Base-by-base conservation (phyloP, 23 tunicate species). In the Ascidia mentula region DNA sequence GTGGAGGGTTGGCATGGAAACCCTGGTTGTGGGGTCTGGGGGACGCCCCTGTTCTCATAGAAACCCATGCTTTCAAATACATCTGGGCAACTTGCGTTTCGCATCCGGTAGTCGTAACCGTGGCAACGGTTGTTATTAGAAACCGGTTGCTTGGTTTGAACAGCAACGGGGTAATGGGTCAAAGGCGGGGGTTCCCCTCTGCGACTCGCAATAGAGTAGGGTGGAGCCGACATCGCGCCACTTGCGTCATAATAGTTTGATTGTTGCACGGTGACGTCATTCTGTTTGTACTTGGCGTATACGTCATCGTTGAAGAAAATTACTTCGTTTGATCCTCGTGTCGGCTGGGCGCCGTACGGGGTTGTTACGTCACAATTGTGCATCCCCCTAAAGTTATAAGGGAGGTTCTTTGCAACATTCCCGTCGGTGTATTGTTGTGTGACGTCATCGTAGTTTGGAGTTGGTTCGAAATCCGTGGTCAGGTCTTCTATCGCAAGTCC, bases 291-390 rank as follows among this genome's bases (percentile, higher is more conserved):
- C 39, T 28, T 31, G 7, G 81, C 81, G 70, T 77, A 77, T 46
- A 77, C 81, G 69, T 77, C 70, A 77, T 77, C 81, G 73, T 77
- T 77, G 39, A 77, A 77, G 32, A 77, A 77, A 22, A 77, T 36
- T 4, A 22, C 38, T 9, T 70, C 65, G 65, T 53, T 53, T 28
- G 13, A 53, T 20, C 24, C 65, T 9, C 65, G 65, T 20, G 22
- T 26, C 22, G 24, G 24, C 65, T 28, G 65, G 12, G 65, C 12
- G 13, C 24, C 24, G 65, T 53, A 53, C 22, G 65, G 65, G 28
- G 65, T 53, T 53, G 65, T 53, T 6, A 53, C 65, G 65, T 53
- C 65, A 53, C 24, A 53, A 53, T 53, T 53, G 65, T 53, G 7
- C 24, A 26, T 53, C 24, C 15, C 53, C 15, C 53, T 42, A n/a